Evolutionary conservation across 2,113 vertebrate genomes (phyloP).

Genomic region (Redunca redunca): DNA sequence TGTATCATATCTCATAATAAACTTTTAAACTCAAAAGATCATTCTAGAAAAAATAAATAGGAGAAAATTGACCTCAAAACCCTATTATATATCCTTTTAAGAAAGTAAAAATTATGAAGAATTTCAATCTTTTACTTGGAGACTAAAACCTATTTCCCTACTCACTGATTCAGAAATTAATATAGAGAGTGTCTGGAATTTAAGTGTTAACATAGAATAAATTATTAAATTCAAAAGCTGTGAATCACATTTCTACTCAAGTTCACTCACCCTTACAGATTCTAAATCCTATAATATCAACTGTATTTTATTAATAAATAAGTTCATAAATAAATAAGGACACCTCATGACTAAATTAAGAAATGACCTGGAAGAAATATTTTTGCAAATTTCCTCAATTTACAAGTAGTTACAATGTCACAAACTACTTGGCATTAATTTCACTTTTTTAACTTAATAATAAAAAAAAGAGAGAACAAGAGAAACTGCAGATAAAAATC

Average conservation of each 20-base stretch:
- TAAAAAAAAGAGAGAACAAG: not conserved
- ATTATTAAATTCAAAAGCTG: conserved; percentile 1
- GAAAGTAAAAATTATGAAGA: conserved; percentile 6
- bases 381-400: not conserved
- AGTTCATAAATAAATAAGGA: conserved; percentile 30
- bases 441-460: conserved; percentile 14
- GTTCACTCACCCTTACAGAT: not conserved
- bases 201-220: conserved; percentile 20
- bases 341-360: not conserved
- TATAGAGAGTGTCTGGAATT: conserved; percentile 23
- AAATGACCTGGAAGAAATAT: not conserved
- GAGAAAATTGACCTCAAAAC: not conserved
- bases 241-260: not conserved
- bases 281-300: not conserved
- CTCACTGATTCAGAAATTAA: conserved; percentile 29
- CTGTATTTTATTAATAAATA: conserved; percentile 37
- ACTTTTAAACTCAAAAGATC: not conserved
- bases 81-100: not conserved
- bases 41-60: not conserved
- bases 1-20: not conserved
- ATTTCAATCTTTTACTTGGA: not conserved
- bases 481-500: conserved; percentile 11
- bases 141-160: conserved; percentile 34
- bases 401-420: conserved; percentile 26
- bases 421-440: not conserved